Conservation (phyloP, 2,113 vertebrate species). For the Oryzias curvinotus region DNA sequence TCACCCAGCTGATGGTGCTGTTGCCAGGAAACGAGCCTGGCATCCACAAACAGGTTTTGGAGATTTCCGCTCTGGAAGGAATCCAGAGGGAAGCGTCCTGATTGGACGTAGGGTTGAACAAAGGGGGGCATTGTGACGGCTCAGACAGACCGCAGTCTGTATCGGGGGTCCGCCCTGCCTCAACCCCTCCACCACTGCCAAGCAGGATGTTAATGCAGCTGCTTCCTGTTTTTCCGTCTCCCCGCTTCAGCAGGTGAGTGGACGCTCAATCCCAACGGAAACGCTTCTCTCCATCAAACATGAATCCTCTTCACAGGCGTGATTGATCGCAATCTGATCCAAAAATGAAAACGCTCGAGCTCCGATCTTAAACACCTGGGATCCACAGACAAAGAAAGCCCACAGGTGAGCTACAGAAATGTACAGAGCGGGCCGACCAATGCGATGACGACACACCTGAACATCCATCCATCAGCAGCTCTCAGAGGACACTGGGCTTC, state of each 20-base stretch:
- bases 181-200: constrained; percentile 27
- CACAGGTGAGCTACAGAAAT: too few relatives aligned
- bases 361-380: too few relatives aligned
- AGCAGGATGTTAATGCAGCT: constrained; percentile 80
- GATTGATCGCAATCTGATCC: too few relatives aligned
- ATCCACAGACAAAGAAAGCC: too few relatives aligned
- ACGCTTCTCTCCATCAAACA: too few relatives aligned
- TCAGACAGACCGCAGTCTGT: constrained; percentile 35
- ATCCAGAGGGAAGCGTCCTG: constrained; percentile 28
- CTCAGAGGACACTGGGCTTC: too few relatives aligned
- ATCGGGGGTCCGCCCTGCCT: not conserved
- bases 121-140: constrained; percentile 58
- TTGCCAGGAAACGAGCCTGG: constrained; percentile 3
- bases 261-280: not conserved
- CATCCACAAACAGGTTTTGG: not conserved
- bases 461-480: too few relatives aligned
- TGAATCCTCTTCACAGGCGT: too few relatives aligned
- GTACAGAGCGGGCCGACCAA: too few relatives aligned
- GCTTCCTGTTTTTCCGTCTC: constrained; percentile 74
- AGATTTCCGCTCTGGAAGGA: constrained; percentile 38
- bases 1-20: not conserved
- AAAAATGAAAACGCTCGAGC: too few relatives aligned
- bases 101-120: constrained; percentile 48
- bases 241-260: not conserved
- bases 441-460: too few relatives aligned